These are phyloP conservation scores for Galagoides demidoff DNA, from an alignment of 2,797 vertebrate species.

Conservation along the genomic window DNA sequence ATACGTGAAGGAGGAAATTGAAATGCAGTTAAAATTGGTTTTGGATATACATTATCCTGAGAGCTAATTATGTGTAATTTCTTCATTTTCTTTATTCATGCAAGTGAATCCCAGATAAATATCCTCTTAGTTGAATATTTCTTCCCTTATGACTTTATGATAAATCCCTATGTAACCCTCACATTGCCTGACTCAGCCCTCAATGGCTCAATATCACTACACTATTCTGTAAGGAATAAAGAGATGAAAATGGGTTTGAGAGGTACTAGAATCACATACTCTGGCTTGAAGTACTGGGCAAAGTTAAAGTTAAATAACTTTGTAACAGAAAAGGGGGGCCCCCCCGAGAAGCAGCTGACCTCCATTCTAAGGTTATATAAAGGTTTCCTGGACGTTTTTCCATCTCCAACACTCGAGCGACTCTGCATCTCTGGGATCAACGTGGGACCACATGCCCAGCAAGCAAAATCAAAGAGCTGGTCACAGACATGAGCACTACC, in stretches of 20 bases:
- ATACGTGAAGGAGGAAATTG: conserved; percentile 37
- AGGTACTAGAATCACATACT: neutral
- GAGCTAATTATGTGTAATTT: conserved; percentile 50
- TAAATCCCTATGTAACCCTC: neutral
- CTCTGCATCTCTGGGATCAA: neutral
- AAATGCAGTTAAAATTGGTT: conserved; percentile 5
- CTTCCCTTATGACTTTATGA: conserved; percentile 20
- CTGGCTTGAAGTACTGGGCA: neutral
- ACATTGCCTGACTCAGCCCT: neutral
- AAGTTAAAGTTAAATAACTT: neutral
- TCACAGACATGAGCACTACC: neutral
- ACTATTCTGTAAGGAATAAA: neutral
- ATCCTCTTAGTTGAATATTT: conserved; percentile 40
- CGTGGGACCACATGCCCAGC: neutral
- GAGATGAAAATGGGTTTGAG: neutral
- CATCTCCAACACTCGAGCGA: neutral
- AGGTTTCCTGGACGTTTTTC: neutral
- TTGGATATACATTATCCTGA: conserved; percentile 27
- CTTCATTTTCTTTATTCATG: conserved; percentile 46
- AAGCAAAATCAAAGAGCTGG: neutral
- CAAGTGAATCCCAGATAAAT: conserved; percentile 44
- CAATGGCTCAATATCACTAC: neutral
- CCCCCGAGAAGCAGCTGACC: neutral
- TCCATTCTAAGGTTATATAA: neutral
- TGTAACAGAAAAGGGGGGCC: neutral